Percentiles rank a stretch among this genome's conserved stretches.
These are phyloP conservation scores for Dolomedes plantarius DNA, from an alignment of 2,888 invertebrate genomes.

Conservation along the genomic window DNA sequence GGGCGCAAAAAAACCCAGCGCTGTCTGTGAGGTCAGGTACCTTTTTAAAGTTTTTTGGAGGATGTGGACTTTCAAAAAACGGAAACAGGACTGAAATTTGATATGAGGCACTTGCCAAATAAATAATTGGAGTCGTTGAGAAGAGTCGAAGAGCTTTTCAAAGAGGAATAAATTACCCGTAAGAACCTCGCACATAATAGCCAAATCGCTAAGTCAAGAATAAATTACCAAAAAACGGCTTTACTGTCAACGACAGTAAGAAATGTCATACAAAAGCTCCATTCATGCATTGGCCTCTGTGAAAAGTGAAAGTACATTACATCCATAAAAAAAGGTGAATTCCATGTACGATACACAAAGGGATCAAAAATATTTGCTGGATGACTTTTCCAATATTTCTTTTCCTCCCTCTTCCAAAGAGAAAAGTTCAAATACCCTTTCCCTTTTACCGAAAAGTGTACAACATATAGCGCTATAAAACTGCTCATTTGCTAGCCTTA, in stretches of 20 bases:
- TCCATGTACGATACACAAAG: too few species aligned
- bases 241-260: neutral
- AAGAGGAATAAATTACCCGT: neutral
- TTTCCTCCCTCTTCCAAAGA: too few species aligned
- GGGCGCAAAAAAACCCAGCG: neutral
- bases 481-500: too few species aligned
- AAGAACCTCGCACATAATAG: neutral
- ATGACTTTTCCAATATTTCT: too few species aligned
- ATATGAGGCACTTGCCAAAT: neutral
- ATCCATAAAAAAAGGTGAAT: too few species aligned
- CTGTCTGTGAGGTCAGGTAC: constrained; percentile 43
- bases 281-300: too few species aligned
- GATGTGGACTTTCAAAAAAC: neutral
- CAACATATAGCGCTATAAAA: too few species aligned
- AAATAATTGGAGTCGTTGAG: neutral
- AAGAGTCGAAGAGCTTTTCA: neutral
- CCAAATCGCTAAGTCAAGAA: neutral
- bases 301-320: neutral
- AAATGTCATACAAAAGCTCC: neutral
- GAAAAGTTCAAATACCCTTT: too few species aligned
- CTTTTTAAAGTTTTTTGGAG: neutral
- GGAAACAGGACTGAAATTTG: neutral
- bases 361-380: too few species aligned
- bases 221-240: constrained; percentile 1
- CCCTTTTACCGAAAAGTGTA: too few species aligned